Base-by-base conservation (phyloP, 1,140 invertebrate genomes). In the Drosophila pachea region DNA sequence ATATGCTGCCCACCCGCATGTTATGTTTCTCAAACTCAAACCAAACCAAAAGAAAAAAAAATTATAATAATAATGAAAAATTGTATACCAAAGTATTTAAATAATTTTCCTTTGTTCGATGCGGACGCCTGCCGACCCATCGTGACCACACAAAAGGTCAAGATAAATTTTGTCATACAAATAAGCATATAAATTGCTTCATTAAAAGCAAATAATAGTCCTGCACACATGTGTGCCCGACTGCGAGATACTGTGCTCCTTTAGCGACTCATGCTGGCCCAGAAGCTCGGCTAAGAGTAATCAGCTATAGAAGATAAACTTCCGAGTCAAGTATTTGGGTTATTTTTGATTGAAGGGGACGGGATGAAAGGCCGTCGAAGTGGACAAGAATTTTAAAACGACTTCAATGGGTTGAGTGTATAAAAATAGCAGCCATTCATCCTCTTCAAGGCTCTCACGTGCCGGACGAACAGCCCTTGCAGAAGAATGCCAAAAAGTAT, bases 81-180 rank as follows among this genome's bases (percentile, higher is more conserved):
- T 35, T 36, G 60, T 55, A 35, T 55, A n/a, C 38, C 62, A 60
- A 74, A 77, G 61, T 63, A 78, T 74, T 64, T 68, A 59, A 61
- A 71, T 47, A 65, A 65, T 69, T 66, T 49, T 55, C 59, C 32
- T 62, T 54, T 59, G 55, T 45, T 7, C 40, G 12, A 69, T 42
- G 43, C 14, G 43, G 38, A 33, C 42, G 48, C 54, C 31, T 45
- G 59, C 31, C 47, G 67, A 69, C 38, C 67, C 54, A 22, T 70
- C 47, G 29, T 35, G 52, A 11, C 31, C 42, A 22, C 52, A 11
- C 47, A 47, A 65, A 62, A 47, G 62, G 54, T 59, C 54, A 45
- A 58, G 22, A 59, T 59, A 33, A 38, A 16, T 36, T 50, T 29
- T 11, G n/a, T 63, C 60, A 38, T 36, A 58, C 32, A 40, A 48